Conservation (phyloP, 1,140 invertebrate species). For the Rhagoletis zephyria region DNA sequence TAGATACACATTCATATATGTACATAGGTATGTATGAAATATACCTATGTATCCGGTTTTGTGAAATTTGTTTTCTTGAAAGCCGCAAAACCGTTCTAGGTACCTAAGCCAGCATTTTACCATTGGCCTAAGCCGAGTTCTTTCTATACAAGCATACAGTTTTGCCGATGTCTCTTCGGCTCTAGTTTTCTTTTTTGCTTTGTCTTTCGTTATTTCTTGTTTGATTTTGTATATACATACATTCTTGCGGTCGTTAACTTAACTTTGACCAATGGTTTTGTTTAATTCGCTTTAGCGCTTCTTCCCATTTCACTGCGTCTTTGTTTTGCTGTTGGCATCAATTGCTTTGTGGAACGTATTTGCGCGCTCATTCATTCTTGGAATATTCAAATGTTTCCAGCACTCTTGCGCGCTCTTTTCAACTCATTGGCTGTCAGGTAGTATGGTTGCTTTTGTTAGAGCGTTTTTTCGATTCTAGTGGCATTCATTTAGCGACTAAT, state of each 20-base stretch:
- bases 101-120: not conserved
- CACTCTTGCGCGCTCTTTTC: not conserved
- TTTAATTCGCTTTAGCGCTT: not conserved
- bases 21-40: no score
- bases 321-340: not conserved
- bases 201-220: not conserved
- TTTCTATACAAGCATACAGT: not conserved
- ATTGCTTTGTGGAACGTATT: constrained; percentile 47
- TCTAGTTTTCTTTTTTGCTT: not conserved
- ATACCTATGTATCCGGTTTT: no score
- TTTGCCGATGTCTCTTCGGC: not conserved
- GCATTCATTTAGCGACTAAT: not conserved
- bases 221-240: not conserved
- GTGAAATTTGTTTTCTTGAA: not conserved
- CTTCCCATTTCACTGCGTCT: not conserved
- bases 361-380: constrained; percentile 44
- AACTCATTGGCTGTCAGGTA: not conserved
- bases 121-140: not conserved
- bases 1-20: not conserved
- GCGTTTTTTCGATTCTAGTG: not conserved
- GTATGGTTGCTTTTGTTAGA: not conserved
- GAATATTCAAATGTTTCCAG: not conserved
- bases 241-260: constrained; percentile 51
- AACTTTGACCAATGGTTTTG: constrained; percentile 39
- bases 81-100: not conserved